Evolutionary conservation across 2,888 invertebrate species (phyloP).

Genomic region (Meliscaeva auricollis): DNA sequence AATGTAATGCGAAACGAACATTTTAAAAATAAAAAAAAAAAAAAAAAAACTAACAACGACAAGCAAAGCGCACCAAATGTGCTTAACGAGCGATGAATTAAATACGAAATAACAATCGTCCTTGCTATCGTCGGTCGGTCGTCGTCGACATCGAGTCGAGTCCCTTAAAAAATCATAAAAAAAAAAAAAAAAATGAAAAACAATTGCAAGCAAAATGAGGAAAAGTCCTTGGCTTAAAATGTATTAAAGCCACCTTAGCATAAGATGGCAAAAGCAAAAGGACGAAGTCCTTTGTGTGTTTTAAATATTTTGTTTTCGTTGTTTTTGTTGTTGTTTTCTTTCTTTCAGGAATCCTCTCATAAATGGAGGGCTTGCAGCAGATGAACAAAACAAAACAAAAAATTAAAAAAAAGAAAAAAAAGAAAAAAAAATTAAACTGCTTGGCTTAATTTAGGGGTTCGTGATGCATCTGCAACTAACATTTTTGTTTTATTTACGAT

Average conservation of each 20-base stretch:
- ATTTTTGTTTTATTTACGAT: constrained; percentile 16
- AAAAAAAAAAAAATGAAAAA: constrained; percentile 33
- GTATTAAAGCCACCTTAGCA: constrained; percentile 63
- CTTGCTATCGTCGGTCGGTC: constrained; percentile 18
- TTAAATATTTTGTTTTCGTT: constrained; percentile 26
- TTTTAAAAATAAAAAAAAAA: constrained; percentile 15
- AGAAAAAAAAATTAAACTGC: constrained; percentile 38
- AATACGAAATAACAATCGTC: constrained; percentile 68
- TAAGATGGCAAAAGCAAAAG: constrained; percentile 13
- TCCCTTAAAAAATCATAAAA: constrained; percentile 38
- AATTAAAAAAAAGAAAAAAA: constrained; percentile 13
- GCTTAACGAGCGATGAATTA: constrained; percentile 68
- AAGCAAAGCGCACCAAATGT: constrained; percentile 60
- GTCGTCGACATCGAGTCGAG: constrained; percentile 9
- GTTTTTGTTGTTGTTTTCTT: constrained; percentile 3
- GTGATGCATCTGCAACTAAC: constrained; percentile 60
- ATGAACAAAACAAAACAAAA: constrained; percentile 5
- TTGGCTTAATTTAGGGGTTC: constrained; percentile 68
- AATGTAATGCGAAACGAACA: constrained; percentile 52
- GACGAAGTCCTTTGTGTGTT: constrained; percentile 51
- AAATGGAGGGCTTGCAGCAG: constrained; percentile 41
- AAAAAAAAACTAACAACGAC: constrained; percentile 17
- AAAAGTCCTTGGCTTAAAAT: constrained; percentile 71
- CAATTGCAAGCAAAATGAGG: constrained; percentile 44
- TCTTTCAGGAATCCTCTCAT: constrained; percentile 26